Base-by-base conservation (phyloP, 92 coral and sea anemone genomes). In the Meandrina meandrites region DNA sequence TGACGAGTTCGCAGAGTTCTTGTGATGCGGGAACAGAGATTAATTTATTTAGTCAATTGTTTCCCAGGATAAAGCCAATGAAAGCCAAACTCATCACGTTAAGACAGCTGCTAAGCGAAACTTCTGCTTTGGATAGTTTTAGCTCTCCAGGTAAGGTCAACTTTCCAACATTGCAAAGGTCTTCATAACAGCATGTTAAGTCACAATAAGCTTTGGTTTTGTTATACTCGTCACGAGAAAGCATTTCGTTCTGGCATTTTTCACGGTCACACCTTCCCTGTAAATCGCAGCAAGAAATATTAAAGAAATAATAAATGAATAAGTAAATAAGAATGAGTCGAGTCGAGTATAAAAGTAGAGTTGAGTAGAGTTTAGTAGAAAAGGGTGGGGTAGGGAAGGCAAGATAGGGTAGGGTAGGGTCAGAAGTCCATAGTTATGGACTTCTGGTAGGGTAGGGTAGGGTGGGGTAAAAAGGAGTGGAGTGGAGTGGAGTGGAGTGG, bases 131-230 rank as follows among this genome's bases (percentile, higher is more conserved):
- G 12, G 64, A 76, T 37, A 27, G 11, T 5, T 62, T 30, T 8
- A 6, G 0, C 4, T 18, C 70, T 64, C 10, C 31, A 5, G 31
- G 0, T 64, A 64, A 8, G 70, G 30, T 1, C 31, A 64, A 27
- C 70, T 64, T 71, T n/a, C 72, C 79, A 71, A 3, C 3, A 68
- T 83, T 83, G 53, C 87, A 83, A 15, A 0, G 21, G 70, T 83
- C 87, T 34, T 16, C 36, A 18, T 15, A 1, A n/a, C 86, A 82
- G 78, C 86, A 82, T 28, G 69, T 30, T 17, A 69, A 3, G 12
- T 69, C 19, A 35, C 87, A 84, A 15, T 40, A 16, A 17, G 56
- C 74, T 36, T 24, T 37, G 19, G 67, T 84, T 37, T 1, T 21
- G 6, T 19, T 18, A 8, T 35, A 21, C 28, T 57, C 80, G 0